Evolutionary conservation across 2,797 vertebrate genomes (phyloP), one percentile per base, ranked within the genome.

Genomic region (Cryptoprocta ferox): DNA sequence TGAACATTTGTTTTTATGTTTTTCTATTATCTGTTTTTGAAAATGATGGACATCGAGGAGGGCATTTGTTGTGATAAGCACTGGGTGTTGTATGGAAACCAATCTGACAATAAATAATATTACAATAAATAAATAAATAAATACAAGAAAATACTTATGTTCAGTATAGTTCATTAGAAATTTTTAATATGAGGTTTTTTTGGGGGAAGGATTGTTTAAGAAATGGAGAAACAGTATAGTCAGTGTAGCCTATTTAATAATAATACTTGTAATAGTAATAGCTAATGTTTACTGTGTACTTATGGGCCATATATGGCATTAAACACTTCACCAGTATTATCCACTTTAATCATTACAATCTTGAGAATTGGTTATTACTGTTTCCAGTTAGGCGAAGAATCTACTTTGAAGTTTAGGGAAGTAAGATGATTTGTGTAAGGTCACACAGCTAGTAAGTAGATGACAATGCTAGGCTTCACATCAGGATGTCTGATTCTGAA

Each of bases 221-320:
- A 76, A 61, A 78, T 89, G 63, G 50, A 56, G 92, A 93, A 45
- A 92, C 53, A 35, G 42, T 84, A 30, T 87, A 92, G 30, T 81
- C 28, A 39, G 21, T n/a, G 24, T 89, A 89, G 6, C 16, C 6
- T 56, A 50, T 35, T 76, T 78, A 82, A 87, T 73, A 91, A 42
- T 84, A 63, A 68, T 79, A 94, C 35, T 92, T 83, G 2, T 37
- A 56, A 50, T 50, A 82, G 68, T 83, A 48, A 94, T 82, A 92
- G 76, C 32, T 94, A 35, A 48, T 12, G 86, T 21, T 61, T 89
- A 73, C 61, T 86, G 5, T 59, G 16, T 71, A 28, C 10, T 83
- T 94, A 68, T 16, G n/a, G 48, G 30, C 65, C 21, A 18, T 96
- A n/a, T 50, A 48, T 94, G 16, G 18, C 66, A 89, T 32, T 81